Conservation (phyloP, 2,113 vertebrate species). For the Sterrhoptilus dennistouni region DNA sequence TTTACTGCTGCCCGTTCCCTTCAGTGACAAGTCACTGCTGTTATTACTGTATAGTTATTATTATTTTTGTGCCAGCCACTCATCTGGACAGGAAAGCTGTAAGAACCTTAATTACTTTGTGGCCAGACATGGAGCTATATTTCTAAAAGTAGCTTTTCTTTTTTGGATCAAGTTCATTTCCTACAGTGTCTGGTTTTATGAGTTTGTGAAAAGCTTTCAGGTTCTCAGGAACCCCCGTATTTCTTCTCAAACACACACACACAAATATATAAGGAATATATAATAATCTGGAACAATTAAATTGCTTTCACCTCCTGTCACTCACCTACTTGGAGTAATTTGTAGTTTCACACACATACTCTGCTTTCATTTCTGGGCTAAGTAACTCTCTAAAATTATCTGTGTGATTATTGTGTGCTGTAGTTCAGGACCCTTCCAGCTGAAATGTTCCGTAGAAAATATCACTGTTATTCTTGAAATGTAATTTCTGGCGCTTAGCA, state of each 20-base stretch:
- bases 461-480: constrained; percentile 4
- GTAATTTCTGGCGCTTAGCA: constrained; percentile 33
- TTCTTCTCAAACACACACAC: neutral
- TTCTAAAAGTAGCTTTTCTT: constrained; percentile 67
- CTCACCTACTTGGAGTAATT: neutral
- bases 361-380: neutral
- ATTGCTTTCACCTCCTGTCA: neutral
- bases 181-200: constrained; percentile 55
- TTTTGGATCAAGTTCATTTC: constrained; percentile 63
- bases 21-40: constrained; percentile 32
- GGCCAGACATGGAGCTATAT: constrained; percentile 44
- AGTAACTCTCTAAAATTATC: neutral
- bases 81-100: constrained; percentile 62
- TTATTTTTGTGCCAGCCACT: constrained; percentile 63
- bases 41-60: constrained; percentile 60
- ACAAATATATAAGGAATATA: neutral
- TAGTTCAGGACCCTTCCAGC: constrained; percentile 19
- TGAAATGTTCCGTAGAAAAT: constrained; percentile 33
- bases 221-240: neutral
- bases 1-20: constrained; percentile 42
- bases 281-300: constrained; percentile 8
- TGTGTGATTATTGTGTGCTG: neutral
- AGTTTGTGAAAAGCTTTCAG: constrained; percentile 41
- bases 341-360: neutral
- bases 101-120: constrained; percentile 69